Evolutionary conservation across 2,797 vertebrate genomes (phyloP), one percentile per base, ranked within the genome.

Genomic region (Acrossocheilus fasciatus): DNA sequence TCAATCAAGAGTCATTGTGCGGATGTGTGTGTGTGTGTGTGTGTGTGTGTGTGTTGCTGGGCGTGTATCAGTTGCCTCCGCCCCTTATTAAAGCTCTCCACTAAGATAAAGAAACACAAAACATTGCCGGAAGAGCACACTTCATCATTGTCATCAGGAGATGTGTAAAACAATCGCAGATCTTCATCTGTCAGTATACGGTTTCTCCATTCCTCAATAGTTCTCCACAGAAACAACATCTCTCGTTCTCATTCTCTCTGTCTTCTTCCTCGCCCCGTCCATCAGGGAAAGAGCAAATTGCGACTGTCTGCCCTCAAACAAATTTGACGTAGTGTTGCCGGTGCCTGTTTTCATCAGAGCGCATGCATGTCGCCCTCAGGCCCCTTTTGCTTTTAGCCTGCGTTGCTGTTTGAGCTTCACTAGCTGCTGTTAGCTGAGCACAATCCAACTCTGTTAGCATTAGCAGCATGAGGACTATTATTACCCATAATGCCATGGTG

Each of bases 51-150:
- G 57, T 47, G 64, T 77, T 91, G 89, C 90, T 86, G 76, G 86
- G 88, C 72, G 88, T 88, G 85, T 85, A 87, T 85, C 83, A 87
- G n/a, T 12, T 83, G 87, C 84, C 87, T 81, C 89, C 87, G 86
- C 87, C 90, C 89, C 91, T 92, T 91, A 93, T 93, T 93, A 92
- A 93, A 86, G 90, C 87, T 41, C 11, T 78, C 68, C 69, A 83
- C 80, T 82, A 80, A 77, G 69, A 62, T 72, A 78, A 87, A 83
- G 41, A 82, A 84, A 68, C 59, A 87, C 69, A 83, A 82, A 86
- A 82, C 52, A 70, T 81, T 84, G 79, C 70, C 75, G 26, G 66
- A 83, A 84, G 81, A 85, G 85, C 70, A 74, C 81, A 87, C 88
- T 79, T 85, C 80, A 86, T 87, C 80, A 86, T 82, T 83, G 86